Base-by-base conservation (phyloP, 2,797 vertebrate species). In the Gadopsis bispinosus region DNA sequence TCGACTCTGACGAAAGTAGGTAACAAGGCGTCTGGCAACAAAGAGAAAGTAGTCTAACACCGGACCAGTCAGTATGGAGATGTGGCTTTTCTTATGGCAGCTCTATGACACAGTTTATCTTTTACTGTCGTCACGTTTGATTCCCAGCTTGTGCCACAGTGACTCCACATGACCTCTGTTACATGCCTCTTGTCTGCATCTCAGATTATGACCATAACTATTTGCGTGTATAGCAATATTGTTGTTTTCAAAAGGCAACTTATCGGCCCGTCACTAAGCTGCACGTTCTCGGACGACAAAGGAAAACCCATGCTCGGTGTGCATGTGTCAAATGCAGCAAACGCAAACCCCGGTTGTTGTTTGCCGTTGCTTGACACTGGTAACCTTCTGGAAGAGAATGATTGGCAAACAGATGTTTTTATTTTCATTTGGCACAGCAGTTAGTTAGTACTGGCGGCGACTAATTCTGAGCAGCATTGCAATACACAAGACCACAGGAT, bases 11-110 rank as follows among this genome's bases (percentile, higher is more conserved):
- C 87, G 85, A 54, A 80, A 67, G 84, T 73, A 87, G 89, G 88
- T 92, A 83, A 73, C 70, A 50, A 41, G 41, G 55, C 66, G 76
- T 80, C 84, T 87, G 89, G 79, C 82, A 77, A 70, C 77, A n/a
- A 26, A 75, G 65, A 77, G 82, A 73, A 92, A 91, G 80, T 89
- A 87, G 92, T 91, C 79, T 88, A 92, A 86, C 86, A 83, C 87
- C 64, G n/a, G 39, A 69, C 39, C 59, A 33, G 78, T 67, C 75
- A 37, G 55, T n/a, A 5, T 20, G 59, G 67, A 79, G 71, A 73
- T 14, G 73, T 17, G 0, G 16, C 63, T 75, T 37, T 77, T 64
- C 54, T 47, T 78, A 48, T 48, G 73, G 50, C 62, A 41, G n/a
- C 60, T 53, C 56, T 48, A 63, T 77, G 67, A 75, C 72, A 16